Evolutionary conservation across 2,888 invertebrate genomes (phyloP), one percentile per base, ranked within the genome.

Genomic region (Sepiola atlantica): DNA sequence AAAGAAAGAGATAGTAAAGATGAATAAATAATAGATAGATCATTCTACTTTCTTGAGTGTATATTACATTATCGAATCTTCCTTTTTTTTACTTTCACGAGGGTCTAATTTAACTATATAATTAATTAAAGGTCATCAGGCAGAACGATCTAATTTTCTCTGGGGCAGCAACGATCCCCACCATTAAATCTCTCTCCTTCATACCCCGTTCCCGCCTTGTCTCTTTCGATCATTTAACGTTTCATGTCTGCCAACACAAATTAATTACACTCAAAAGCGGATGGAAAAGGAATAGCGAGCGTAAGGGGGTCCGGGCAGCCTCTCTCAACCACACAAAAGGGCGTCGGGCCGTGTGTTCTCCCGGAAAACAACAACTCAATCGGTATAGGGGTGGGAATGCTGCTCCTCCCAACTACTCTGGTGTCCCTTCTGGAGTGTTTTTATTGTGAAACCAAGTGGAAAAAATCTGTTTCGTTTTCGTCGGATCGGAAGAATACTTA

Each of bases 261-360:
- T 77, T 77, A 77, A 77, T 77, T 77, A 77, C 77, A 77, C 77
- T 77, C n/a, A 14, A 16, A n/a, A 12, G 20, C 77, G n/a, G n/a
- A n/a, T n/a, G n/a, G n/a, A 77, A 77, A 32, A 3, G n/a, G n/a
- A 12, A 77, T 61, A 0, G 61, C 24, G 28, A 21, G n/a, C 28
- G 4, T 6, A 61, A 61, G 28, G 61, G 28, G 61, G 2, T 28
- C 61, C n/a, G 77, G 77, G 77, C 77, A 77, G 18, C n/a, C 77
- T 77, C 14, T 16, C 77, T 77, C 77, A 77, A 32, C 77, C 77
- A 77, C 77, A 77, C 77, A 77, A n/a, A 16, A 45, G 14, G n/a
- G 77, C n/a, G 77, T 77, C n/a, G 77, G 77, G 77, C n/a, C n/a
- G n/a, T 77, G 77, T n/a, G 77, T 77, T 77, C 77, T 77, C 32